Conservation (phyloP, 2,797 vertebrate genomes). For the Vultur gryphus region DNA sequence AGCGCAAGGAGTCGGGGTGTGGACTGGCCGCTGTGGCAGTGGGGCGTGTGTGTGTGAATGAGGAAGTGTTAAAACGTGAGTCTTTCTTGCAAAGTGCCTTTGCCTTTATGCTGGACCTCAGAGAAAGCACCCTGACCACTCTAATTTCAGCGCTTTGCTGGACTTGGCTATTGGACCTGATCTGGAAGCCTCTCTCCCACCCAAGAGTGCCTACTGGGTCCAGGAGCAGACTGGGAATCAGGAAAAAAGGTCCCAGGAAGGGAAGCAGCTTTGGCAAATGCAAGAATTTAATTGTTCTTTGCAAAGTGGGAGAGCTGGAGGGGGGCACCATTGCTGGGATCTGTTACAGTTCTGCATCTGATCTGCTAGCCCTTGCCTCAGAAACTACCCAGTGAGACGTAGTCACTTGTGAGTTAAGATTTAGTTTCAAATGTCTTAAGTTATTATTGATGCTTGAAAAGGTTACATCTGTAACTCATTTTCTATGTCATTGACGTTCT, state of each 20-base stretch:
- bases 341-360: neutral
- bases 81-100: neutral
- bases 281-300: neutral
- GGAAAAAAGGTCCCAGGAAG: constrained; percentile 23
- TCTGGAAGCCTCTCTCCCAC: neutral
- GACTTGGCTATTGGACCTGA: neutral
- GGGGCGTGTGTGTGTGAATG: neutral
- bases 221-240: neutral
- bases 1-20: neutral
- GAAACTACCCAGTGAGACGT: neutral
- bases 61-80: neutral
- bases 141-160: neutral
- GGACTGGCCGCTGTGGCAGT: rapidly evolving
- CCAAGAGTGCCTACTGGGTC: neutral
- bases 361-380: neutral
- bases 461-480: constrained; percentile 68
- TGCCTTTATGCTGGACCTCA: neutral
- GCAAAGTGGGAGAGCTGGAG: neutral
- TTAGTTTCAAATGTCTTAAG: constrained; percentile 45
- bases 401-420: constrained; percentile 52
- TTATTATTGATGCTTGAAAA: constrained; percentile 65
- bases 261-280: neutral
- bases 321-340: neutral
- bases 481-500: constrained; percentile 59
- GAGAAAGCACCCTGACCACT: neutral